A percentile compares a stretch with the other conserved stretches of the same genome.
These are phyloP conservation scores for Sturnus vulgaris DNA, from an alignment of 2,113 vertebrate species.

Conservation along the genomic window DNA sequence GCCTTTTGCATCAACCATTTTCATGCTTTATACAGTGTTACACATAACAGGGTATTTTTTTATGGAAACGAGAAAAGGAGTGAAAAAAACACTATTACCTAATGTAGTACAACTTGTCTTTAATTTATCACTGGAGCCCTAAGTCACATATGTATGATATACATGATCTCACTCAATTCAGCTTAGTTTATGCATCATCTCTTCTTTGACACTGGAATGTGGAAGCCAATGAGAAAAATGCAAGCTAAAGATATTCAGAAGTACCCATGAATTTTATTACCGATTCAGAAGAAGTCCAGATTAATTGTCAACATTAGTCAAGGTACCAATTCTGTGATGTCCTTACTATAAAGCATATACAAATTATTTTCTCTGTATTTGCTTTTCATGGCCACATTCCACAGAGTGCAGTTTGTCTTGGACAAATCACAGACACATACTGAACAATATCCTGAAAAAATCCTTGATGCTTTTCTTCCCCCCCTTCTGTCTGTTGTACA, in stretches of 20 bases:
- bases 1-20: background rate
- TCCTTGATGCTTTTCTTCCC: background rate
- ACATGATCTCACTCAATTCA: background rate
- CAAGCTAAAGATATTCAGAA: background rate
- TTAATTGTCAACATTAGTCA: background rate
- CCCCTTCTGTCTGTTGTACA: background rate
- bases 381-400: background rate
- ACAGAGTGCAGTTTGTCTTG: background rate
- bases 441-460: background rate
- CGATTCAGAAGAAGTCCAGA: background rate
- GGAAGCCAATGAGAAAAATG: background rate
- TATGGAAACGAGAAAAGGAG: background rate
- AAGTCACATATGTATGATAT: background rate
- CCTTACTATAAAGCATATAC: background rate
- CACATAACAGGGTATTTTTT: accelerated
- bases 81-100: background rate
- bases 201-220: background rate
- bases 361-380: background rate
- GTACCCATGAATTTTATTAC: background rate
- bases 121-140: background rate
- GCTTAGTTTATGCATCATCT: background rate
- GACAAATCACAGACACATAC: background rate
- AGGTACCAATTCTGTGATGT: background rate
- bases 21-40: background rate
- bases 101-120: background rate